Evolutionary conservation across 1,140 invertebrate genomes (phyloP), one percentile per base, ranked within the genome.

Genomic region (Megalonaias nervosa): DNA sequence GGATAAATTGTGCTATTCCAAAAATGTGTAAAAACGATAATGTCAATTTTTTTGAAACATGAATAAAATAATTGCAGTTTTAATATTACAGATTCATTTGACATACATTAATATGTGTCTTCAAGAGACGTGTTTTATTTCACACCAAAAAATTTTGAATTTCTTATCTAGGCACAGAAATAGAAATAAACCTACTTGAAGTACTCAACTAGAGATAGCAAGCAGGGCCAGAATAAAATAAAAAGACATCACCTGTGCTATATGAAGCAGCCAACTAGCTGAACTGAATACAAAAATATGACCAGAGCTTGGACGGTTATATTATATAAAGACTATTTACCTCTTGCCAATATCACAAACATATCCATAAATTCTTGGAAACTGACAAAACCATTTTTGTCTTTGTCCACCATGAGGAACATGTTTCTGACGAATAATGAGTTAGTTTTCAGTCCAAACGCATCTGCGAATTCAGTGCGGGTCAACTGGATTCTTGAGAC

Each of bases 341-440:
- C 92, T 87, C 93, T 92, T 2, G 93, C 89, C 85, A 94, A 93
- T 4, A 98, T 92, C 1, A 98, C 95, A 13, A 99, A 97, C 0
- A 98, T 98, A 84, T 98, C 97, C 66, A 99, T 91, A 90, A 99
- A 99, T 92, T 99, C 98, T 91, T 98, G 97, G 89, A 99, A 99
- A 21, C 96, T 98, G 83, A 99, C 98, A 81, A 96, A 93, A 1
- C 97, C 97, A 90, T 98, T 97, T 62, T 96, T 94, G 89, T 99
- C 97, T 87, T 98, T 98, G 90, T 99, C 97, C 0, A 99, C 97
- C 84, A 99, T 97, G 82, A 99, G 97, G 88, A 99, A 99, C 98
- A 99, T 99, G 92, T 99, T 97, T 77, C 97, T 95, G 0, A 99
- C 98, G 91, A 99, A 99, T 19, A 99, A 94, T 21, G 97, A 98